A percentile compares a stretch with the other conserved stretches of the same genome.
Evolutionary conservation across 1,140 invertebrate genomes (phyloP).

Genomic region (Drosophila pallidifrons): DNA sequence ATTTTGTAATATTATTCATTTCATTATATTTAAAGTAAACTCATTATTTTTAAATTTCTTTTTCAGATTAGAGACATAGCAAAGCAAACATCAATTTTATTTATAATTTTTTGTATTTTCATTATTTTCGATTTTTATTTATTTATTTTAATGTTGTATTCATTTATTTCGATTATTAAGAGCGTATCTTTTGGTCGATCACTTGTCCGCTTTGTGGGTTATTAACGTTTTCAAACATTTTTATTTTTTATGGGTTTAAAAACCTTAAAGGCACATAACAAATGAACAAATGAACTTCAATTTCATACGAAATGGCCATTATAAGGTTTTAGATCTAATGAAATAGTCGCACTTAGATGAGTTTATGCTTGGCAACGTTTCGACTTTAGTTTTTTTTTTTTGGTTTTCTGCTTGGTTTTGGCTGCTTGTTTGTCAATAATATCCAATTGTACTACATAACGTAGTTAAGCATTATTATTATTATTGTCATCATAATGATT

Average conservation of each 20-base stretch:
- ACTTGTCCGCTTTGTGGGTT: background rate
- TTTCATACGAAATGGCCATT: conserved; percentile 12
- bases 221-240: conserved; percentile 19
- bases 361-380: conserved; percentile 1
- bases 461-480: background rate
- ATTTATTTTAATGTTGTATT: background rate
- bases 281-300: conserved; percentile 19
- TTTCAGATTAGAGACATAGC: no score
- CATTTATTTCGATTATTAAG: background rate
- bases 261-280: conserved; percentile 10
- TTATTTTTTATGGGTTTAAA: conserved; percentile 21
- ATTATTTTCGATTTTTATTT: background rate
- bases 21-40: no score
- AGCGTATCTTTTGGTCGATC: conserved; percentile 13
- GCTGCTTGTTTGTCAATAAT: background rate
- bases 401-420: background rate
- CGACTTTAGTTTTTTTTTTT: background rate
- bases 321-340: conserved; percentile 8
- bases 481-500: background rate
- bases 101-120: no score
- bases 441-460: background rate
- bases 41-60: no score
- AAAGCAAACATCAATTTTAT: no score
- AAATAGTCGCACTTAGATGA: conserved; percentile 10
- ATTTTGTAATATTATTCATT: no score